Evolutionary conservation across 2,797 vertebrate genomes (phyloP).

Genomic region (Micromesistius poutassou): DNA sequence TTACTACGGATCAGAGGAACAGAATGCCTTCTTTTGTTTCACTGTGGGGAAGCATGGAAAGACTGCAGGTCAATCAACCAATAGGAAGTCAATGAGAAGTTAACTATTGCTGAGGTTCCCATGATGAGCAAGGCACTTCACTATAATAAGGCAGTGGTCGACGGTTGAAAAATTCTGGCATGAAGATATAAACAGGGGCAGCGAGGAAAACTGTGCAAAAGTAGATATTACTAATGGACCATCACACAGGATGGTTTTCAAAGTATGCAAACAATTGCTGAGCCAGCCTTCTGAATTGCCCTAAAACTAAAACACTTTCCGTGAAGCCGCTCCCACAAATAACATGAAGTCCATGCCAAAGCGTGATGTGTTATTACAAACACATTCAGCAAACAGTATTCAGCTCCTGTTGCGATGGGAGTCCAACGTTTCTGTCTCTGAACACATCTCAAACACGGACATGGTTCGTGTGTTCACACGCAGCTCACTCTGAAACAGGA

Average conservation of each 20-base stretch:
- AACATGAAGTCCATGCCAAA: background rate
- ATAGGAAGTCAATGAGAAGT: background rate
- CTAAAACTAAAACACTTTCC: background rate
- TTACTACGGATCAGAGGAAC: background rate
- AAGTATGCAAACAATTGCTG: background rate
- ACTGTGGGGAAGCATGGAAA: background rate
- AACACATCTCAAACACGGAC: background rate
- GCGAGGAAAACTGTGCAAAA: background rate
- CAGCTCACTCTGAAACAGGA: background rate
- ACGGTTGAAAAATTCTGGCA: background rate
- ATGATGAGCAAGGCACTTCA: slow-evolving; percentile 10
- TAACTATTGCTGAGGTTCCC: slow-evolving; percentile 3
- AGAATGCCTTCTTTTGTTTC: background rate
- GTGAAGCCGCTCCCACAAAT: background rate
- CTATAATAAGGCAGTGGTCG: background rate
- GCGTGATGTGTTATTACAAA: no score
- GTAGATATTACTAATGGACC: background rate
- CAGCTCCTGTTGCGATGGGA: background rate
- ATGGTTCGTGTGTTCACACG: background rate
- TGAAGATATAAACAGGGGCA: background rate
- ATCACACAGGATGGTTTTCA: background rate
- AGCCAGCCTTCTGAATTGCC: background rate
- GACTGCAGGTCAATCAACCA: background rate
- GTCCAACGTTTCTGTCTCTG: background rate
- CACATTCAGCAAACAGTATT: no score